Base-by-base conservation (phyloP, 2,113 vertebrate species). In the Gavialis gangeticus region DNA sequence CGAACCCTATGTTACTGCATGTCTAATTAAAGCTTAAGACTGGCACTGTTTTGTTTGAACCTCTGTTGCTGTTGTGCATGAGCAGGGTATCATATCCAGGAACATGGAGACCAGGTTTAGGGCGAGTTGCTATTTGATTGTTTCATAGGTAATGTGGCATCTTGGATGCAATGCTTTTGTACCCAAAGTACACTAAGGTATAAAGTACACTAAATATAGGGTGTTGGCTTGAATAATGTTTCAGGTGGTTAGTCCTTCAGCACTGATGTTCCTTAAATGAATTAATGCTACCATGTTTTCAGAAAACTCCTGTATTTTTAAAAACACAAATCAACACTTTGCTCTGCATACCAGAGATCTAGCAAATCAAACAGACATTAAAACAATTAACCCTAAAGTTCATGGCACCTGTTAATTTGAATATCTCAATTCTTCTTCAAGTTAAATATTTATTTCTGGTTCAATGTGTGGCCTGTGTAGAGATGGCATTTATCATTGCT, bases 21-120 rank as follows among this genome's bases (percentile, higher is more conserved):
- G 37, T 57, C 30, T 77, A 9, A 1, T 63, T 63, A 34, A 75
- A 27, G 14, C 4, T 0, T 2, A 8, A 57, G 13, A 24, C 30
- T 69, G 37, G 5, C 56, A 4, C 55, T 79, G 62, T 1, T 3
- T 34, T 80, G 14, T 84, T 92, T 79, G 66, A 77, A 87, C 54
- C 76, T 80, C 82, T 86, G 12, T 85, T 92, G 46, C 30, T 0
- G 0, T 24, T 58, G 28, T 91, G 34, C 37, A 67, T 63, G 92
- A 71, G 30, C 63, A 75, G 81, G 79, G 13, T 34, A 3, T 46
- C 46, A 5, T 8, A 12, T 15, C 59, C 16, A n/a, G 60, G 58
- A 88, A 79, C 46, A 81, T 58, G 5, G 84, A 64, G 30, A 55
- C 21, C 30, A 0, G 4, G 69, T 69, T 55, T 4, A 67, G 24